Base-by-base conservation (phyloP, 1,140 invertebrate species). In the Xylocopa sonorina region DNA sequence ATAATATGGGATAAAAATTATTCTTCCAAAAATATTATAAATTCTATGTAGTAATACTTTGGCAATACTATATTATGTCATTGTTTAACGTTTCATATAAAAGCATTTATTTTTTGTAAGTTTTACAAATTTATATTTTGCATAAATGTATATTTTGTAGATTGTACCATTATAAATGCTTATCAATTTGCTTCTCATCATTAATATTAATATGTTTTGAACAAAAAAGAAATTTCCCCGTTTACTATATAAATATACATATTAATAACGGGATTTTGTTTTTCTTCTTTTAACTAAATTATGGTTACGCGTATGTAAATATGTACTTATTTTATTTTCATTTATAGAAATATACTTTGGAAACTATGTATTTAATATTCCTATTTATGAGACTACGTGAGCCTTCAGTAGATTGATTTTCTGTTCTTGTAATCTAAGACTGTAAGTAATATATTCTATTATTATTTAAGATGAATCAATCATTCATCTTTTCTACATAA, bases 371-470 rank as follows among this genome's bases (percentile, higher is more conserved):
- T 32, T 55, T 72, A 53, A 38, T 29, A 41, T 53, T 43, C 55
- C 18, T 64, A 46, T 48, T 75, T 29, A 75, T 1, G 4, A 66
- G 7, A 67, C 34, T 5, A 43, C 55, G 41, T 74, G 55, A 62
- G 69, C 82, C 78, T 81, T 77, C 86, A 82, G 34, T 66, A 75
- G n/a, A 74, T 78, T 83, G 60, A 84, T 86, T 89, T 87, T 87
- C 73, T 84, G n/a, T n/a, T 29, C 53, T n/a, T 64, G 34, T 83
- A 80, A 71, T 62, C 64, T 81, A 86, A 86, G 83, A 85, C 80
- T 87, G 83, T 84, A 80, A 81, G 73, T 87, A 75, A 78, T 79
- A 76, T 32, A 78, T 72, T 72, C 84, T 81, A 80, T 76, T 82
- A 78, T 41, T 76, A 69, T 53, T 79, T 43, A 62, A 78, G 10